Evolutionary conservation across 2,113 vertebrate genomes (phyloP).

Genomic region (Oenanthe oenanthe): DNA sequence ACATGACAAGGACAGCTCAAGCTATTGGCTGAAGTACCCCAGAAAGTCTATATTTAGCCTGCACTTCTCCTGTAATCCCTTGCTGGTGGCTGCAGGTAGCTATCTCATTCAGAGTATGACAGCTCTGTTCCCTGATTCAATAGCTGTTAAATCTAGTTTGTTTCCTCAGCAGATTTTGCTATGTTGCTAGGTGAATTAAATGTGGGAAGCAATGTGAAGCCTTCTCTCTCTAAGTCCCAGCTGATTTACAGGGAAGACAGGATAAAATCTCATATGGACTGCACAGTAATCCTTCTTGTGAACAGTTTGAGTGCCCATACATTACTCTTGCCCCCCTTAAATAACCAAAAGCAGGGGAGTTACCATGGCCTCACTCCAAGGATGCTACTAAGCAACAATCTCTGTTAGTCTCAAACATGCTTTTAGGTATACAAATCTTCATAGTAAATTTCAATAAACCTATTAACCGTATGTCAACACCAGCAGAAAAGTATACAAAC

Average conservation of each 20-base stretch:
- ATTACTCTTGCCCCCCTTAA: not conserved
- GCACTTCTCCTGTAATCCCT: not conserved
- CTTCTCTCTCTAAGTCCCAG: not conserved
- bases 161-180: not conserved
- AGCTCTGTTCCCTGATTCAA: not conserved
- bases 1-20: not conserved
- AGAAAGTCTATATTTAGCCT: not conserved
- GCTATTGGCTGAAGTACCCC: not conserved
- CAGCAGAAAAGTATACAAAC: not conserved
- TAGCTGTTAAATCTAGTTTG: not conserved
- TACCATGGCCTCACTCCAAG: not conserved
- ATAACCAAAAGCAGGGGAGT: not conserved
- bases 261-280: not conserved
- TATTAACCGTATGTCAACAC: conserved; percentile 4
- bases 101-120: not conserved
- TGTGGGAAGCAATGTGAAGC: not conserved
- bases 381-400: not conserved
- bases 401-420: not conserved
- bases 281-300: not conserved
- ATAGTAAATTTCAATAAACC: conserved; percentile 2
- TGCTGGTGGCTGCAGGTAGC: not conserved
- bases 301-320: not conserved
- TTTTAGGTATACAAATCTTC: not conserved
- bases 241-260: not conserved
- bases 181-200: not conserved